These are phyloP conservation scores for Xenus cinereus DNA, from an alignment of 2,113 vertebrate species.

Conservation along the genomic window DNA sequence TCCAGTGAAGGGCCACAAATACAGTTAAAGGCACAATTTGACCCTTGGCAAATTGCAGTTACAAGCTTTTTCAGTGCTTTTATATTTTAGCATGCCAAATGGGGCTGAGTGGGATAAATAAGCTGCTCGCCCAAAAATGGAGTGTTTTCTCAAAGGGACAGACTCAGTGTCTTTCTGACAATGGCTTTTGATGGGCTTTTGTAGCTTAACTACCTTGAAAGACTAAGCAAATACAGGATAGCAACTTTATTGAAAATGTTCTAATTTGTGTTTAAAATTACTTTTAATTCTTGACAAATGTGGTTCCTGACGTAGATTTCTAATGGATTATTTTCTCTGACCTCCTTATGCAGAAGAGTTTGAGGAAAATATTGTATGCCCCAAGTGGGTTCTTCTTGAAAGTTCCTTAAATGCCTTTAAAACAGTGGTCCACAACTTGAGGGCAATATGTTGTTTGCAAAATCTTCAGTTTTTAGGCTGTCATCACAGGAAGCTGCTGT, in stretches of 20 bases:
- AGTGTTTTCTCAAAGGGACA: neutral
- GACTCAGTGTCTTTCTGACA: neutral
- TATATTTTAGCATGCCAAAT: neutral
- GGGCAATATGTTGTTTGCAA: neutral
- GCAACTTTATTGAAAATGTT: neutral
- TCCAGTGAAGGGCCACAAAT: neutral
- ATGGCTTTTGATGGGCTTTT: neutral
- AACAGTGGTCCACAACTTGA: neutral
- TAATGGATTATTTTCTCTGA: neutral
- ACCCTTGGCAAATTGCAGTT: neutral
- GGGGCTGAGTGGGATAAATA: neutral
- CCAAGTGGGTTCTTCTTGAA: accelerated
- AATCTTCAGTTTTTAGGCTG: neutral
- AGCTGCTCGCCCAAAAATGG: neutral
- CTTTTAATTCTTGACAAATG: neutral
- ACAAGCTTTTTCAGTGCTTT: neutral
- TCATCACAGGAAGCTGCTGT: neutral
- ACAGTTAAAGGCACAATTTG: neutral
- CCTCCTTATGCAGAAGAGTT: neutral
- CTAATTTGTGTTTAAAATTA: neutral
- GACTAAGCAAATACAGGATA: neutral
- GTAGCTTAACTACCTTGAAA: neutral
- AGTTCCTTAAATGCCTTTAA: neutral
- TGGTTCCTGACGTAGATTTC: neutral
- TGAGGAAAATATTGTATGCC: neutral